Base-by-base conservation (phyloP, 1,140 invertebrate genomes). In the Drosophila nebulosa region DNA sequence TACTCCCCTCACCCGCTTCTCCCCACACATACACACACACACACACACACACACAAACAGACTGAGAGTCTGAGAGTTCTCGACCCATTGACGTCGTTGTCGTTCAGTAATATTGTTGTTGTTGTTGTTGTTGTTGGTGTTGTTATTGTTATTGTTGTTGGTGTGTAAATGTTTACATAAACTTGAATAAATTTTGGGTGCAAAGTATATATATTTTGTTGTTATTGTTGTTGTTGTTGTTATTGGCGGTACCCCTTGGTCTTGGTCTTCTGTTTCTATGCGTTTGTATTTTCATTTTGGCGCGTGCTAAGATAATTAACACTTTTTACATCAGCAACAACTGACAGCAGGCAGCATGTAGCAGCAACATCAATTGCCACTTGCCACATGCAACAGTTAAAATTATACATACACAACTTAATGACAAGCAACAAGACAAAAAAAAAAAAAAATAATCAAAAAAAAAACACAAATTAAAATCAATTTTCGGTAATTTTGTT, bases 161-260 rank as follows among this genome's bases (percentile, higher is more conserved):
- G 53, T 73, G 71, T 75, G 74, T 76, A 86, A 81, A 81, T 85
- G 81, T 85, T 85, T 85, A 85, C 83, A 86, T 86, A 86, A 86
- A 85, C 66, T 67, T 61, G 74, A 85, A 72, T 71, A 86, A 56
- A 81, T 86, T 86, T 80, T 64, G 64, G 81, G 73, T 67, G 62
- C 69, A 73, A 73, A 73, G 64, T 69, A 73, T 70, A 58, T 60
- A 62, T 64, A 32, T 12, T 1, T 12, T 32, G 27, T 36, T 61
- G 52, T 69, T 71, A 18, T 50, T 55, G 27, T 35, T 35, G 9
- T 35, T 35, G 10, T n/a, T 39, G 16, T 21, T 21, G 9, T 21
- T 46, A 2, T 21, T 10, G 16, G 16, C 7, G 3, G 12, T 36
- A 36, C 35, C 16, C 16, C 14, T 39, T 16, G 27, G 27, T 30